Conservation (phyloP, 2,113 vertebrate genomes). For the Trinectes maculatus region DNA sequence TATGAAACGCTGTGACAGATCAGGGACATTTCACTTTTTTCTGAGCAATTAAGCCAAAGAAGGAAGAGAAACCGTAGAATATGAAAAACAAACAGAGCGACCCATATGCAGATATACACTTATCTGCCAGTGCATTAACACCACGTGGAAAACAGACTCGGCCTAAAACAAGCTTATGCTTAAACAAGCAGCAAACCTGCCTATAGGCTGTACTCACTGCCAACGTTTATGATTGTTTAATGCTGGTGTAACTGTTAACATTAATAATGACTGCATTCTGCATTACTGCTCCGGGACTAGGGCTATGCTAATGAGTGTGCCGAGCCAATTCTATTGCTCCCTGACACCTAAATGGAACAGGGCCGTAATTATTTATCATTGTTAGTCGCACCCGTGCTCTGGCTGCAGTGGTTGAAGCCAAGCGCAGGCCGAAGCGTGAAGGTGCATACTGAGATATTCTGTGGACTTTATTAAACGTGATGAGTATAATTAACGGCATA, state of each 20-base stretch:
- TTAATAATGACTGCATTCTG: slow-evolving; percentile 4
- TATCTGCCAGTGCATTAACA: too few relatives aligned
- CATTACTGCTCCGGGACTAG: slow-evolving; percentile 1
- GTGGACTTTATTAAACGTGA: not conserved
- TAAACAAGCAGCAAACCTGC: slow-evolving; percentile 1
- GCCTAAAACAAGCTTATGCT: not conserved
- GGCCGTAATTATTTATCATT: slow-evolving; percentile 12
- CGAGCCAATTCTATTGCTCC: not conserved
- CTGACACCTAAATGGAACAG: slow-evolving; percentile 1
- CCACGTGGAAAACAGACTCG: not conserved
- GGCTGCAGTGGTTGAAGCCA: not conserved
- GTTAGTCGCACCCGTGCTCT: not conserved
- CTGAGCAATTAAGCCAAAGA: too few relatives aligned
- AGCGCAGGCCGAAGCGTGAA: not conserved
- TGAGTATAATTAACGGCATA: not conserved
- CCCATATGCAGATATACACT: too few relatives aligned
- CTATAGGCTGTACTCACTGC: not conserved
- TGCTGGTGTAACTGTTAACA: not conserved
- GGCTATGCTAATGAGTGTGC: slow-evolving; percentile 1
- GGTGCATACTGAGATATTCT: not conserved
- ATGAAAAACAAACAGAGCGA: too few relatives aligned
- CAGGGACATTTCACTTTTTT: too few relatives aligned
- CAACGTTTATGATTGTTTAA: not conserved
- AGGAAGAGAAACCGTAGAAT: too few relatives aligned
- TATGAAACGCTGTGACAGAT: too few relatives aligned